Evolutionary conservation across 2,888 invertebrate species (phyloP).

Genomic region (Papilio elwesi): DNA sequence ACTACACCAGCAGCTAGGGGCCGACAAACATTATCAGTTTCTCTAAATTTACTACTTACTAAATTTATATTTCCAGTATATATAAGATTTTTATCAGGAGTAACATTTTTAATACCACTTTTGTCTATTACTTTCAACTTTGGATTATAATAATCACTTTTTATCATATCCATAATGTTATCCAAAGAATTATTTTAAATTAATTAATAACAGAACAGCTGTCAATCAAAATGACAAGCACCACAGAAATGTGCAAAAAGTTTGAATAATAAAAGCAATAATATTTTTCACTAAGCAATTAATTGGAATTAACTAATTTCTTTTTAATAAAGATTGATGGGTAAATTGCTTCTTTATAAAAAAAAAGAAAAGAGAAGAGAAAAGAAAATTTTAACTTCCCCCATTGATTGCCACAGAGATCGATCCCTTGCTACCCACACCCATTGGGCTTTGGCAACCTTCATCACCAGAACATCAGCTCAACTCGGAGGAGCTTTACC

Average conservation of each 20-base stretch:
- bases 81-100: conserved; percentile 53
- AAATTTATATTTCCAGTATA: conserved; percentile 55
- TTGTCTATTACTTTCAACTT: conserved; percentile 57
- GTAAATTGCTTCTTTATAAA: too few species aligned
- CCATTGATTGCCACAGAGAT: too few species aligned
- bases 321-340: too few species aligned
- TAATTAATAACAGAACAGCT: conserved; percentile 8
- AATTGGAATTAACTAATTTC: background rate
- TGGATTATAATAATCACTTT: conserved; percentile 29
- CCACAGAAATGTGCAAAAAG: conserved; percentile 14
- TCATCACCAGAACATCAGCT: too few species aligned
- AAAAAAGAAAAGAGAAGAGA: too few species aligned
- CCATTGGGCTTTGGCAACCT: too few species aligned
- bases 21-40: conserved; percentile 44
- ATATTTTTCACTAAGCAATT: background rate
- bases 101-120: conserved; percentile 51
- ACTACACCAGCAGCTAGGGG: conserved; percentile 67
- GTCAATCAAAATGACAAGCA: conserved; percentile 30
- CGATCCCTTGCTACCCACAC: too few species aligned
- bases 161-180: conserved; percentile 11
- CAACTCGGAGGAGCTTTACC: too few species aligned
- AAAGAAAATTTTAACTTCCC: too few species aligned
- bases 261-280: background rate
- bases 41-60: conserved; percentile 43
- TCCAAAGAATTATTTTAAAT: conserved; percentile 5